Evolutionary conservation across 2,113 vertebrate species (phyloP), one percentile per base, ranked within the genome.

Genomic region (Elachura formosa): DNA sequence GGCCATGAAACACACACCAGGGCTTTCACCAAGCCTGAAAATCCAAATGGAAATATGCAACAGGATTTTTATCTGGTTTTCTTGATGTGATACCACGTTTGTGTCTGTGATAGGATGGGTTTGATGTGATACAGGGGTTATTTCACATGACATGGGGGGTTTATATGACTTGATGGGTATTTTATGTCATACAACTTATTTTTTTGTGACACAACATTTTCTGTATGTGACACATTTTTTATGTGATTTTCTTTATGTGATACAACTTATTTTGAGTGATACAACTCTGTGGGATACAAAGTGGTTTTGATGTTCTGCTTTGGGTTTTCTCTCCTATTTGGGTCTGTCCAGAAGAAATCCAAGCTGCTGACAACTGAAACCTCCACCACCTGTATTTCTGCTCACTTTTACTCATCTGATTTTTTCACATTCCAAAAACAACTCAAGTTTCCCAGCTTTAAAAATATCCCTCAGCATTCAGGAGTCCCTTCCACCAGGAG

Each of bases 81-180:
- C 41, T 66, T 13, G 5, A 20, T 5, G 34, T 12, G 43, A n/a
- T 2, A 5, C 19, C 29, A 24, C 6, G n/a, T 0, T 22, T 67
- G 33, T 46, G 36, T 16, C 41, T 23, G 28, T 22, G 78, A 58
- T 9, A 2, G 5, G 18, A 33, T n/a, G 63, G 43, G 64, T 41
- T n/a, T 58, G 63, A 40, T 38, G 63, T n/a, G 34, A 38, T 6
- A 38, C 8, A 46, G 11, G 22, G 28, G 22, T 52, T 52, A 33
- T 24, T 33, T 22, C 56, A 63, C 0, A 0, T 31, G 26, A 5
- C 38, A 22, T 2, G 5, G 29, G 38, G 14, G 56, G 22, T 2
- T 54, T 19, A 12, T 12, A 7, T 3, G 38, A 54, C 23, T 26
- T 33, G 28, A 12, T 63, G 28, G 25, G 11, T 2, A 55, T 54